Evolutionary conservation across 2,888 invertebrate genomes (phyloP).

Genomic region (Latrodectus hesperus): DNA sequence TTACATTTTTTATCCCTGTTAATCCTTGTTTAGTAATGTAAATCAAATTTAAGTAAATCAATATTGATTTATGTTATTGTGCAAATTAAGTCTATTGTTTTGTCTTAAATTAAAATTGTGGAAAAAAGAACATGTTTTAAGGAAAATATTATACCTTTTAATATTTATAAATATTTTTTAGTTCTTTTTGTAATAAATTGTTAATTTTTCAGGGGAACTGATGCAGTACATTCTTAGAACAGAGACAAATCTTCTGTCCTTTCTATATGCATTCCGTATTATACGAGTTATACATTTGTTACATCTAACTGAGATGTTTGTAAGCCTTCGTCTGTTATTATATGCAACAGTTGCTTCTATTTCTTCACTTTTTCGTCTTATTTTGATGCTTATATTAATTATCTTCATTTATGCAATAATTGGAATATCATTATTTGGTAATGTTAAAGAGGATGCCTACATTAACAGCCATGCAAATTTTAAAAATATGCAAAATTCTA

Average conservation of each 20-base stretch:
- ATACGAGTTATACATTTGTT: constrained; percentile 36
- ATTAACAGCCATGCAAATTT: constrained; percentile 38
- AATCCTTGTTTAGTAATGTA: too few species aligned
- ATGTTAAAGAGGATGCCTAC: constrained; percentile 7
- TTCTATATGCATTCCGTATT: constrained; percentile 44
- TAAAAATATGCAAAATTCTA: constrained; percentile 18
- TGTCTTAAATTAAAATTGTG: too few species aligned
- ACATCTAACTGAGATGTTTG: constrained; percentile 18
- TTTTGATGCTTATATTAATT: constrained; percentile 22
- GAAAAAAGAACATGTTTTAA: too few species aligned
- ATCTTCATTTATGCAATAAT: constrained; percentile 53
- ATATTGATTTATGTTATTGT: too few species aligned
- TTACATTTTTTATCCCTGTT: too few species aligned
- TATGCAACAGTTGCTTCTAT: constrained; percentile 41
- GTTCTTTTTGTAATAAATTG: not conserved
- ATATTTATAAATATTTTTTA: not conserved
- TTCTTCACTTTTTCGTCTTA: constrained; percentile 27
- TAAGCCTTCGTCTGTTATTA: constrained; percentile 30
- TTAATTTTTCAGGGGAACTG: constrained; percentile 20
- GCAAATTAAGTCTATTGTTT: too few species aligned
- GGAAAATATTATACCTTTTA: too few species aligned
- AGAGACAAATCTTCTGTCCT: not conserved
- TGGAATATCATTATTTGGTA: constrained; percentile 37
- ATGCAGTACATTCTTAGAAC: not conserved
- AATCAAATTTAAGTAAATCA: too few species aligned